phyloP scores from a whole-genome alignment of 2,113 vertebrate species.

The Sceloporus tristichus region DNA sequence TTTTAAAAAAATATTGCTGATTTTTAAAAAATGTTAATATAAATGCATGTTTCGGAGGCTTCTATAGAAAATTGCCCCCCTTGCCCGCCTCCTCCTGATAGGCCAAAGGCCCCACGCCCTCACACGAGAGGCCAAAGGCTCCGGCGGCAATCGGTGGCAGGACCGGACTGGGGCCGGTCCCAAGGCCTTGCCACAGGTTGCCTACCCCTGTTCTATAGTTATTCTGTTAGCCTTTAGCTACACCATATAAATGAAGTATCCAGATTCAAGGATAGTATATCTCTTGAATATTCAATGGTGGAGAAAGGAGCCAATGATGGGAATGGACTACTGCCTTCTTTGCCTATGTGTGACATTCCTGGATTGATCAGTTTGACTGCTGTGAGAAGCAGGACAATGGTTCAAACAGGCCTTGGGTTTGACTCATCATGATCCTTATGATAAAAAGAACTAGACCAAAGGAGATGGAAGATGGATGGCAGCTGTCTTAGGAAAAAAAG shows the following conservation, averaged over 20 bases:
- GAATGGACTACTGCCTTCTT: not conserved
- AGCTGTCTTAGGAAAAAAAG: not conserved
- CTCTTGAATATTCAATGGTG: not conserved
- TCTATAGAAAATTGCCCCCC: too few species aligned
- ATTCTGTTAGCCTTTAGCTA: not conserved
- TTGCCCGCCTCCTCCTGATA: too few species aligned
- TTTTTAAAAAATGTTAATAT: too few species aligned
- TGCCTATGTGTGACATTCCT: not conserved
- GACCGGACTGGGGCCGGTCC: too few species aligned
- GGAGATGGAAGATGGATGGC: not conserved
- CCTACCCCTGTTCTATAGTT: too few species aligned
- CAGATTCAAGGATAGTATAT: not conserved
- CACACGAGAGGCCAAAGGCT: too few species aligned
- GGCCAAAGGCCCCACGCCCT: too few species aligned
- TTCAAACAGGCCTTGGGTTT: not conserved
- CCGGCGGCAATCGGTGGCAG: too few species aligned
- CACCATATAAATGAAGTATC: not conserved
- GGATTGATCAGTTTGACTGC: not conserved
- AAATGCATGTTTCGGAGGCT: too few species aligned
- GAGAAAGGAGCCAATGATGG: not conserved
- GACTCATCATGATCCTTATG: not conserved
- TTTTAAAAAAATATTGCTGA: too few species aligned
- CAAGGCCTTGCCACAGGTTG: too few species aligned
- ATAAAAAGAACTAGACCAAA: not conserved
- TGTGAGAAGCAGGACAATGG: not conserved